A percentile compares a stretch with the other conserved stretches of the same genome.
These are phyloP conservation scores for Chymomyza amoena DNA, from an alignment of 2,888 invertebrate species.

Conservation along the genomic window DNA sequence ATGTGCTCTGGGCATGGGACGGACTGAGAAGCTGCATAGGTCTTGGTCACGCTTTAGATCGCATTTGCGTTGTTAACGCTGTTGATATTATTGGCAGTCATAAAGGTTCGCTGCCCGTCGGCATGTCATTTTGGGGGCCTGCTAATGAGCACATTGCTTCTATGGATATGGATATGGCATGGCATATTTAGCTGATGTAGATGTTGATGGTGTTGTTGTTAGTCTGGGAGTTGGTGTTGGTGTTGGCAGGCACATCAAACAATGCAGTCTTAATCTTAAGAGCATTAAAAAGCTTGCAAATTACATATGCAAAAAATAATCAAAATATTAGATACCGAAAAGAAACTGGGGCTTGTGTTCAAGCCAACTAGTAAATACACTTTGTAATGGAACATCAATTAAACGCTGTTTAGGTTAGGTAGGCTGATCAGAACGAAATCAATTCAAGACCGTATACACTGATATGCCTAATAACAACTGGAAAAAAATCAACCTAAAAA, in stretches of 20 bases:
- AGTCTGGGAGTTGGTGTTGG: not conserved
- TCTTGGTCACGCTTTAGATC: not conserved
- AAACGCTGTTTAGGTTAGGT: too few relatives aligned
- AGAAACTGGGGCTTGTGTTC: conserved; percentile 1
- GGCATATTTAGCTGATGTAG: not conserved
- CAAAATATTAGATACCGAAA: conserved; percentile 54
- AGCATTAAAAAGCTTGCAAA: conserved; percentile 61
- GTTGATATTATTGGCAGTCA: conserved; percentile 59
- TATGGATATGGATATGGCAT: not conserved
- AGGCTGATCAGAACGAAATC: too few relatives aligned
- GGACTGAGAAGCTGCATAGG: not conserved
- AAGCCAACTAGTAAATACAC: not conserved
- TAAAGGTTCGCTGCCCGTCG: conserved; percentile 57
- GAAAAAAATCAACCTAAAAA: too few relatives aligned
- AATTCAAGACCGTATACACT: too few relatives aligned
- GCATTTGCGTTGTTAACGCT: conserved; percentile 41
- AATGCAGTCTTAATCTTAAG: conserved; percentile 44
- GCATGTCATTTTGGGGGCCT: conserved; percentile 20
- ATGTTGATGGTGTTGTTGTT: not conserved
- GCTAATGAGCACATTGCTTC: conserved; percentile 49
- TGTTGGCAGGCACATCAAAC: not conserved
- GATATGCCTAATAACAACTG: too few relatives aligned
- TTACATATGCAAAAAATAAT: conserved; percentile 27
- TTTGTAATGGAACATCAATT: too few relatives aligned
- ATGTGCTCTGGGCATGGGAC: not conserved